Evolutionary conservation across 2,888 invertebrate genomes (phyloP), one percentile per base, ranked within the genome.

Genomic region (Nemapogon koenigi): DNA sequence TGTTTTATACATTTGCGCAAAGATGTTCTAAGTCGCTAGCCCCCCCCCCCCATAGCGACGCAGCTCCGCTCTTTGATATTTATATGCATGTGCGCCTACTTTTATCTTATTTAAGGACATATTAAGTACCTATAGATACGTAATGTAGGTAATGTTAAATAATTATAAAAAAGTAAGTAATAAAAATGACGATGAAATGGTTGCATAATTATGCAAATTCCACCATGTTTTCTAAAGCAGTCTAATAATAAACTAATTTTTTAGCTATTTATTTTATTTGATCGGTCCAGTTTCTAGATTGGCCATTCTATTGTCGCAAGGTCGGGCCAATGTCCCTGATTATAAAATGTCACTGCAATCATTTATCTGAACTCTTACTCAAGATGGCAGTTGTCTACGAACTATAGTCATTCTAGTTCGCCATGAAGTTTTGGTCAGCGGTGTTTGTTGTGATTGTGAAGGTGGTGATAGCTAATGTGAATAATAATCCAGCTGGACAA

Each of bases 401-500:
- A 31, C 16, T 15, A n/a, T n/a, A n/a, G n/a, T n/a, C n/a, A n/a
- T n/a, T n/a, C n/a, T 31, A n/a, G 16, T 31, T 16, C 4, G 17
- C 16, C 16, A 31, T 31, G 31, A 16, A 31, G 31, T 16, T 31
- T 11, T 16, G 3, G 11, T 31, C 17, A n/a, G n/a, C 11, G 15
- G 4, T 49, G 15, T 13, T 43, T 16, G 11, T 26, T 18, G 26
- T 48, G 37, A 14, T 46, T 10, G 22, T 47, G 15, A 38, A 37
- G 18, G 43, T 45, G 2, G 49, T 47, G 16, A 40, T 46, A 8
- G 50, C 49, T 3, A 47, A 44, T 10, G 25, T 41, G 14, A 46
- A 47, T 18, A 42, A 51, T 22, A 58, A 57, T 38, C 55, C 62
- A 0, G 57, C 58, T 0, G 53, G 51, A 1, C 52, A 62, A 30